Percentiles rank a stretch among this genome's conserved stretches.
Evolutionary conservation across 1,140 invertebrate genomes (phyloP).

Genomic region (Eciton burchellii): DNA sequence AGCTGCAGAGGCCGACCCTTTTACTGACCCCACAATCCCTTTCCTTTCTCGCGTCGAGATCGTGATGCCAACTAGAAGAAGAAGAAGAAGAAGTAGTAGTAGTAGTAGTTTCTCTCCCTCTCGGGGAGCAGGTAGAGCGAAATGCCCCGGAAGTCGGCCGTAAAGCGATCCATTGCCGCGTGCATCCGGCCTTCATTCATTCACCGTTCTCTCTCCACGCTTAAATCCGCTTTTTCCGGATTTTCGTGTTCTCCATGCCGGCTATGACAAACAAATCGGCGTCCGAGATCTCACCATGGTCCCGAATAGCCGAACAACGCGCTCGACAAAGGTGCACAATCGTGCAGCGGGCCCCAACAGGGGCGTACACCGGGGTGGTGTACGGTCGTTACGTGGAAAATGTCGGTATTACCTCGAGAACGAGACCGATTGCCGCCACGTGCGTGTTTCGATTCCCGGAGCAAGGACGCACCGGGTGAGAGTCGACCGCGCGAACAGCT

Average conservation of each 20-base stretch:
- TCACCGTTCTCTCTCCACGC: conserved; percentile 33
- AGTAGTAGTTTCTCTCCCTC: too few relatives aligned
- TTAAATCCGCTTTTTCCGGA: conserved; percentile 73
- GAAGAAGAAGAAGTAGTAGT: too few relatives aligned
- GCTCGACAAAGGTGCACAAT: conserved; percentile 25
- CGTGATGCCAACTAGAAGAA: background rate
- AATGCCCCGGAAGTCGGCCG: conserved; percentile 68
- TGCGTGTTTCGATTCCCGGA: conserved; percentile 30
- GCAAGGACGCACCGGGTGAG: background rate
- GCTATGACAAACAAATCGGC: conserved; percentile 18
- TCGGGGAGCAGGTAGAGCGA: conserved; percentile 49
- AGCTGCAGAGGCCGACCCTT: conserved; percentile 40
- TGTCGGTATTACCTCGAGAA: conserved; percentile 26
- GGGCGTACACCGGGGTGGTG: background rate
- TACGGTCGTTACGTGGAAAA: conserved; percentile 34
- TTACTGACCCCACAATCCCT: conserved; percentile 24
- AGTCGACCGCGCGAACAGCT: conserved; percentile 55
- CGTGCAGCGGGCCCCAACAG: conserved; percentile 25
- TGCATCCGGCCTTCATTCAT: conserved; percentile 66
- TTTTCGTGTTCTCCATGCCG: conserved; percentile 38
- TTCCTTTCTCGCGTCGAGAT: background rate
- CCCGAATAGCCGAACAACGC: conserved; percentile 24
- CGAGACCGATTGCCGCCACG: conserved; percentile 11
- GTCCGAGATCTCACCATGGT: background rate
- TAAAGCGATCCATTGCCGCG: conserved; percentile 62